Evolutionary conservation across 2,113 vertebrate genomes (phyloP).

Genomic region (Sialia sialis): DNA sequence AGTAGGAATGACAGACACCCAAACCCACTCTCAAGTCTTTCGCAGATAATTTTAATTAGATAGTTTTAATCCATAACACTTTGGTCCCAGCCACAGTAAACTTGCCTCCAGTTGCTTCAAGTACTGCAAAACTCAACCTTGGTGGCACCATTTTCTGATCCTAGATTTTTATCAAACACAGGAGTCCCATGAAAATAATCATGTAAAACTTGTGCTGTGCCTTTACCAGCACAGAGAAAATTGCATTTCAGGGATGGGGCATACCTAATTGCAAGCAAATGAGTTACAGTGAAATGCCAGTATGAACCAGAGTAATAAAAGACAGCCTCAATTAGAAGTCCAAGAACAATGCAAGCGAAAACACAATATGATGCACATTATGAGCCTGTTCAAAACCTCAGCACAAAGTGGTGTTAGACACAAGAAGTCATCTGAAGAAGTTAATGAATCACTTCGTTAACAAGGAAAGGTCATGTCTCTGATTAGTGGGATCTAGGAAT

Average conservation of each 20-base stretch:
- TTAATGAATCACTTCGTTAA: constrained; percentile 27
- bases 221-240: constrained; percentile 49
- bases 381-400: constrained; percentile 5
- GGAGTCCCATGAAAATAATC: not conserved
- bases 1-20: not conserved
- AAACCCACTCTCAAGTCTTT: not conserved
- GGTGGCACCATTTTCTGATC: not conserved
- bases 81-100: not conserved
- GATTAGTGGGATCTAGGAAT: not conserved
- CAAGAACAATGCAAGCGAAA: not conserved
- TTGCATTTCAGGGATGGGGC: constrained; percentile 25
- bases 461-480: not conserved
- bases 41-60: not conserved
- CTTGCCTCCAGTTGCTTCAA: not conserved
- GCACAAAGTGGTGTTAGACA: not conserved
- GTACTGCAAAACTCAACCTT: not conserved
- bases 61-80: not conserved
- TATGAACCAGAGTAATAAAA: constrained; percentile 17
- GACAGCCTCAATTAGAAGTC: constrained; percentile 56
- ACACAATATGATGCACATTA: not conserved
- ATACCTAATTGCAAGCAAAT: constrained; percentile 41
- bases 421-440: not conserved
- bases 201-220: not conserved
- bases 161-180: not conserved
- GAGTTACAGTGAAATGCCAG: constrained; percentile 7